Evolutionary conservation across 2,888 invertebrate species (phyloP).

Genomic region (Phorcus lineatus): DNA sequence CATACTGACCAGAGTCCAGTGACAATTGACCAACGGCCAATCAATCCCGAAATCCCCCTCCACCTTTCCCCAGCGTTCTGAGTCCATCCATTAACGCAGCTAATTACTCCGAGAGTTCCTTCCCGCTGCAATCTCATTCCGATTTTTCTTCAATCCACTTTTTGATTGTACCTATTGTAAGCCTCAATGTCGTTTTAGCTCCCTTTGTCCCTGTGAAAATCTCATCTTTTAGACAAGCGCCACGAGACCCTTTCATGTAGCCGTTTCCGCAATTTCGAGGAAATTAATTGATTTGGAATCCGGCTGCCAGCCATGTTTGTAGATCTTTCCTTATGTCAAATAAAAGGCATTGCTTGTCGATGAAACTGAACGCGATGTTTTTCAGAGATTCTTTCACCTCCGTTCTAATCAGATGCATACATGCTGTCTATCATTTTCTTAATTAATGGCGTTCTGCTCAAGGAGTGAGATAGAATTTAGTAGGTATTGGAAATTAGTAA

Average conservation of each 20-base stretch:
- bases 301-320: neutral
- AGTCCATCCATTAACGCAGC: neutral
- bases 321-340: neutral
- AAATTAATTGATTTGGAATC: constrained; percentile 16
- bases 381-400: neutral
- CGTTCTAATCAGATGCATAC: neutral
- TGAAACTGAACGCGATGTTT: neutral
- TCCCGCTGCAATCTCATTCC: neutral
- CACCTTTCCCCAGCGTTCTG: neutral
- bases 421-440: too few relatives aligned
- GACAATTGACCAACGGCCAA: neutral
- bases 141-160: neutral
- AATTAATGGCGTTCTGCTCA: too few relatives aligned
- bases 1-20: neutral
- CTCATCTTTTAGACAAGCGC: neutral
- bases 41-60: too few relatives aligned
- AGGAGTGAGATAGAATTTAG: too few relatives aligned
- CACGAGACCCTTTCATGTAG: neutral
- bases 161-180: constrained; percentile 10
- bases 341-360: neutral
- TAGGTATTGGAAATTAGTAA: too few relatives aligned
- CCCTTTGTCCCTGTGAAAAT: neutral
- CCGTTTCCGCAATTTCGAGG: neutral
- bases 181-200: neutral
- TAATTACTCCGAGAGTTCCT: neutral